Evolutionary conservation across 1,140 invertebrate species (phyloP).

Genomic region (Drosophila murphyi): DNA sequence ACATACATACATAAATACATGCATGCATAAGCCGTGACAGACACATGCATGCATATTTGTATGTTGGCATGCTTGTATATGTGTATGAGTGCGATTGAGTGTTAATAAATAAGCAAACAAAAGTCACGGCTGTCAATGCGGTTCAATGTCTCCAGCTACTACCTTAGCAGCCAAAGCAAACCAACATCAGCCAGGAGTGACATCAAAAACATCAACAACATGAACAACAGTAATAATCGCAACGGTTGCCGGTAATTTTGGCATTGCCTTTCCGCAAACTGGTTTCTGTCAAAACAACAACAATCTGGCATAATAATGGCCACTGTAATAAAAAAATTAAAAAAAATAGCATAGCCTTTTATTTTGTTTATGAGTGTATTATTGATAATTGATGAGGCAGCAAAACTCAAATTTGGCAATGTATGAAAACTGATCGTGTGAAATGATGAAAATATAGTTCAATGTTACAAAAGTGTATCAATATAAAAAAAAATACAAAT

Average conservation of each 20-base stretch:
- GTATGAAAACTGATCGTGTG: conserved; percentile 10
- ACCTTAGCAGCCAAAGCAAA: conserved; percentile 16
- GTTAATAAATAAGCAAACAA: conserved; percentile 75
- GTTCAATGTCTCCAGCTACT: conserved; percentile 67
- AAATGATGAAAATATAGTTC: conserved; percentile 2
- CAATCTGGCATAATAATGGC: conserved; percentile 15
- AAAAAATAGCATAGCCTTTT: conserved; percentile 46
- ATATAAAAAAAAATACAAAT: too few relatives aligned
- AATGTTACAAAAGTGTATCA: neutral
- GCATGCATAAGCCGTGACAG: neutral
- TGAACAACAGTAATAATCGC: conserved; percentile 16
- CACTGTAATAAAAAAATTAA: conserved; percentile 9
- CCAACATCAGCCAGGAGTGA: conserved; percentile 1
- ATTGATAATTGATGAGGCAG: conserved; percentile 21
- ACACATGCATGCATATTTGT: neutral
- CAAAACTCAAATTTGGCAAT: conserved; percentile 1
- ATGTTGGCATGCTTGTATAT: conserved; percentile 16
- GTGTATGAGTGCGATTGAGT: conserved; percentile 16
- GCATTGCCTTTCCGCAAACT: conserved; percentile 66
- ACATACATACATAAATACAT: conserved; percentile 11
- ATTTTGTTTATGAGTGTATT: conserved; percentile 6
- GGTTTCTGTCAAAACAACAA: conserved; percentile 51
- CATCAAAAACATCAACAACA: conserved; percentile 5
- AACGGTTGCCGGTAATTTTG: conserved; percentile 72
- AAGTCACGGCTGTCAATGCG: conserved; percentile 72